A percentile compares a stretch with the other conserved stretches of the same genome.
Conservation (phyloP, 2,113 vertebrate genomes). For the Alethe castanea region DNA sequence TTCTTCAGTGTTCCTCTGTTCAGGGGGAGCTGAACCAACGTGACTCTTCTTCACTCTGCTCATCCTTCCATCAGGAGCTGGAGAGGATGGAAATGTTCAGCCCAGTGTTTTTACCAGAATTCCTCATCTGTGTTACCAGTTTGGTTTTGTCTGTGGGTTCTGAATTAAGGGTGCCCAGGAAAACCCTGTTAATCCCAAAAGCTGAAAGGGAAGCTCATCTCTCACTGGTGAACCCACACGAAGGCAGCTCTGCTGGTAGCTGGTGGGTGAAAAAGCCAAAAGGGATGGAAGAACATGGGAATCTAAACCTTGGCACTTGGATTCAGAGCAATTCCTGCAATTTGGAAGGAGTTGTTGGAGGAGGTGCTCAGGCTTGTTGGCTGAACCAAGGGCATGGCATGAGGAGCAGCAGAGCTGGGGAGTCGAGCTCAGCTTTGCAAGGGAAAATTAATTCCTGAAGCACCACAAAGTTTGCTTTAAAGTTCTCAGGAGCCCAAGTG, state of each 20-base stretch:
- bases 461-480: background rate
- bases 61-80: background rate
- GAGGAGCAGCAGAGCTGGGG: background rate
- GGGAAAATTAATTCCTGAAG: background rate
- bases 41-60: background rate
- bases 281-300: background rate
- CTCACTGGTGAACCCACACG: accelerated
- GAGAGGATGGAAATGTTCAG: background rate
- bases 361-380: background rate
- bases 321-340: accelerated
- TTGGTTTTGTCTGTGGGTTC: background rate
- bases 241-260: background rate
- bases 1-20: background rate
- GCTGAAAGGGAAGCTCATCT: background rate
- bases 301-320: background rate
- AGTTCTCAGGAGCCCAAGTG: background rate
- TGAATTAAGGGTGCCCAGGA: background rate
- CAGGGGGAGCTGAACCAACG: background rate
- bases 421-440: background rate
- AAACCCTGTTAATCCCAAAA: background rate
- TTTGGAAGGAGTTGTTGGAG: background rate
- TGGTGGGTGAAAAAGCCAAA: accelerated
- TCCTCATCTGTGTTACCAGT: background rate
- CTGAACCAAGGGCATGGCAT: background rate
- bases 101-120: background rate